Base-by-base conservation (phyloP, 2,888 invertebrate species). In the Hyles lineata region DNA sequence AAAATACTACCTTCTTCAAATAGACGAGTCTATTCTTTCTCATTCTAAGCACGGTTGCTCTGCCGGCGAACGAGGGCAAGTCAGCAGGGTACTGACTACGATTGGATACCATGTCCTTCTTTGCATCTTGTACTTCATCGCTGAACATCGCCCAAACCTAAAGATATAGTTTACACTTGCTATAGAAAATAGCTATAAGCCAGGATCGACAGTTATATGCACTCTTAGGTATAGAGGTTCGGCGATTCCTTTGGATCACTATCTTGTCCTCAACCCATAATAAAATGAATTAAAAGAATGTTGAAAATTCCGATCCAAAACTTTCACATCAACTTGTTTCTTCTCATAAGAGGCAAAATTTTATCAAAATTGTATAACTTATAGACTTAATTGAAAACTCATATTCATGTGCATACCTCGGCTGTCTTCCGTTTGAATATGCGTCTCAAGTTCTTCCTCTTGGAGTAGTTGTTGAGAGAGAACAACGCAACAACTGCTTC, bases 401-500 rank as follows among this genome's bases (percentile, higher is more conserved):
- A 52, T 3, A 55, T 55, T 55, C 19, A 3, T n/a, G n/a, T n/a
- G n/a, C n/a, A n/a, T 84, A 96, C 96, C 75, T 95, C 91, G 70
- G 95, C 93, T 17, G 96, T 96, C 87, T 97, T 97, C 55, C 95
- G 94, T 76, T 97, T 96, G 84, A 97, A 97, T 1, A 97, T 92
- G 0, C 96, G 94, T 35, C 96, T 96, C 71, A 98, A 93, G 19
- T 96, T 97, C 82, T 97, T 96, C 72, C 98, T 95, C 77, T 96
- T 96, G 0, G 97, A 96, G 81, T 97, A 98, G 85, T 97, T 97
- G 84, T 97, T 96, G 81, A 98, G 96, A 0, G 97, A 96, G 79
- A 96, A 97, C 7, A 98, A 92, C 0, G 97, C 95, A 76, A 97
- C 96, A 11, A 98, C 95, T 0, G 97, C 97, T 83, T 98, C 97